These are phyloP conservation scores for Plecotus auritus DNA, from an alignment of 2,113 vertebrate species.

Conservation along the genomic window DNA sequence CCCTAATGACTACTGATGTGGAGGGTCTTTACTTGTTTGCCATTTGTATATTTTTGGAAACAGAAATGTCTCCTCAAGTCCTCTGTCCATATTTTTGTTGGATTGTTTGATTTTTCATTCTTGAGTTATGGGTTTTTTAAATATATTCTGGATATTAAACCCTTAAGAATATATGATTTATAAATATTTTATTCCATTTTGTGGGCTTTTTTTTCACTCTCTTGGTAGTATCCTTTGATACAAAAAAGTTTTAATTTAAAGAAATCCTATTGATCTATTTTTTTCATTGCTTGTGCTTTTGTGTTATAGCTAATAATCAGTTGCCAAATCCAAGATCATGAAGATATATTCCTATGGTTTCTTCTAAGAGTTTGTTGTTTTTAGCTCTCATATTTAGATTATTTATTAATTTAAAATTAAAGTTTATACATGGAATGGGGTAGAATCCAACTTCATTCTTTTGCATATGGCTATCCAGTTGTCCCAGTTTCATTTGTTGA, in stretches of 20 bases:
- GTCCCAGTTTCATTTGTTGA: background rate
- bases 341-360: background rate
- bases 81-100: background rate
- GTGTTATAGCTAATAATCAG: background rate
- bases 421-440: background rate
- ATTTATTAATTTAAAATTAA: background rate
- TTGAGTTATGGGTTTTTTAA: background rate
- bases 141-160: background rate
- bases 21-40: background rate
- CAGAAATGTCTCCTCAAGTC: background rate
- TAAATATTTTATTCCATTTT: background rate
- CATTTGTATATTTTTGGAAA: background rate
- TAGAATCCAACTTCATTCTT: background rate
- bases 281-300: background rate
- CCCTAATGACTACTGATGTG: background rate
- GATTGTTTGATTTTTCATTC: background rate
- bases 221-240: background rate
- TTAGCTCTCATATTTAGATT: background rate
- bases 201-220: background rate
- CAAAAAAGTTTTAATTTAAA: background rate
- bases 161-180: background rate
- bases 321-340: background rate
- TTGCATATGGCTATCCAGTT: background rate
- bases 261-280: background rate
- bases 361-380: background rate